Evolutionary conservation across 1,140 invertebrate species (phyloP).

Genomic region (Subanguina moxae): DNA sequence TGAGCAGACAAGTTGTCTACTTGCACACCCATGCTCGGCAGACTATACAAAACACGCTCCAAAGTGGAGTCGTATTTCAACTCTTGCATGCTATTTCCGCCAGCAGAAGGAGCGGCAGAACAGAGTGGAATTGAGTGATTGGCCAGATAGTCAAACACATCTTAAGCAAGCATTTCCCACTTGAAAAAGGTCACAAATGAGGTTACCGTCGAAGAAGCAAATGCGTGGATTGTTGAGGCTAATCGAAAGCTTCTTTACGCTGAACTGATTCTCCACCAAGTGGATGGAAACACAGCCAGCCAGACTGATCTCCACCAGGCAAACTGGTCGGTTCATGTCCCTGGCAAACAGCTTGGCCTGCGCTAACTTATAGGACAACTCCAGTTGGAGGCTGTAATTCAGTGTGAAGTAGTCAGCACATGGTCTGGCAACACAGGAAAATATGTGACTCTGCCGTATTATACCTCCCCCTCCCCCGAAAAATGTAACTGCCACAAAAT

Average conservation of each 20-base stretch:
- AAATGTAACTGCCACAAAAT: neutral
- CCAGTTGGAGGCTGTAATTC: slow-evolving; percentile 41
- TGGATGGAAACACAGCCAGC: slow-evolving; percentile 36
- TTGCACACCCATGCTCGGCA: slow-evolving; percentile 19
- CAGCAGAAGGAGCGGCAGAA: neutral
- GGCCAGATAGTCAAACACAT: slow-evolving; percentile 29
- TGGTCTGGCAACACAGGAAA: no score
- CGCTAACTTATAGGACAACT: slow-evolving; percentile 35
- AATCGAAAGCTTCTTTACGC: slow-evolving; percentile 27
- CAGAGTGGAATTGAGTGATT: neutral
- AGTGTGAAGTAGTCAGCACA: no score
- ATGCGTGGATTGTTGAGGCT: slow-evolving; percentile 27
- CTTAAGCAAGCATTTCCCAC: slow-evolving; percentile 12
- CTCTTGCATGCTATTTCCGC: no score
- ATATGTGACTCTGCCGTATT: no score
- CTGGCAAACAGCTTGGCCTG: slow-evolving; percentile 45
- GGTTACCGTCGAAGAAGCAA: slow-evolving; percentile 30
- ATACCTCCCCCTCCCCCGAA: neutral
- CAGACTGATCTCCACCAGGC: slow-evolving; percentile 21
- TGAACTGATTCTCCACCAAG: slow-evolving; percentile 13
- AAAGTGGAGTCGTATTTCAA: no score
- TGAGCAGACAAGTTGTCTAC: slow-evolving; percentile 13
- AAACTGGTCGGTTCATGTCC: slow-evolving; percentile 7
- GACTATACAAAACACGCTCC: no score
- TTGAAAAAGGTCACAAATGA: neutral